phyloP scores from a whole-genome alignment of 2,888 invertebrate species.

The Acronicta leporina region DNA sequence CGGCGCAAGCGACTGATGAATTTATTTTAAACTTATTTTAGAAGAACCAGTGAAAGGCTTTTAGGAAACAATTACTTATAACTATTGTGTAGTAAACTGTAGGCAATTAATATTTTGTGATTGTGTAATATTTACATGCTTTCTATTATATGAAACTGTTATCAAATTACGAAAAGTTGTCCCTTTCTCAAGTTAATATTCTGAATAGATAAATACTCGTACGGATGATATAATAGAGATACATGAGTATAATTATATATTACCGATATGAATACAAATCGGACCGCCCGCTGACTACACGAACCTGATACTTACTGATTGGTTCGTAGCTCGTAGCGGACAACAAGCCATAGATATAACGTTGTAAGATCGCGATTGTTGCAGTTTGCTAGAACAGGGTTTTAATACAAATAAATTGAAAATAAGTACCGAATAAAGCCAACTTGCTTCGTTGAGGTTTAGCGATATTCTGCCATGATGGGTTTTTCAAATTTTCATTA shows the following conservation, averaged over 20 bases:
- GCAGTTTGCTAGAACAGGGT: slow-evolving; percentile 1
- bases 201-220: slow-evolving; percentile 46
- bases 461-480: no score
- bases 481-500: no score
- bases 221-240: slow-evolving; percentile 39
- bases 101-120: slow-evolving; percentile 44
- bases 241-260: slow-evolving; percentile 45
- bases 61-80: slow-evolving; percentile 30
- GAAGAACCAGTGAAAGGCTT: slow-evolving; percentile 41
- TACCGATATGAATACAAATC: slow-evolving; percentile 42
- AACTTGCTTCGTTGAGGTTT: no score
- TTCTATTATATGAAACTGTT: slow-evolving; percentile 46
- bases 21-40: slow-evolving; percentile 21
- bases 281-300: slow-evolving; percentile 47
- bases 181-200: slow-evolving; percentile 46
- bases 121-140: slow-evolving; percentile 50
- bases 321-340: not conserved
- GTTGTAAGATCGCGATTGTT: slow-evolving; percentile 16
- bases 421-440: no score
- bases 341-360: slow-evolving; percentile 14
- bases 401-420: not conserved
- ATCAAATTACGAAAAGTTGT: slow-evolving; percentile 40
- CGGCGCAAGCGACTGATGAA: slow-evolving; percentile 8
- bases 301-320: slow-evolving; percentile 29
- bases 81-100: slow-evolving; percentile 34